Conservation (phyloP, 23 tunicate genomes). For the Halocynthia aurantium region DNA sequence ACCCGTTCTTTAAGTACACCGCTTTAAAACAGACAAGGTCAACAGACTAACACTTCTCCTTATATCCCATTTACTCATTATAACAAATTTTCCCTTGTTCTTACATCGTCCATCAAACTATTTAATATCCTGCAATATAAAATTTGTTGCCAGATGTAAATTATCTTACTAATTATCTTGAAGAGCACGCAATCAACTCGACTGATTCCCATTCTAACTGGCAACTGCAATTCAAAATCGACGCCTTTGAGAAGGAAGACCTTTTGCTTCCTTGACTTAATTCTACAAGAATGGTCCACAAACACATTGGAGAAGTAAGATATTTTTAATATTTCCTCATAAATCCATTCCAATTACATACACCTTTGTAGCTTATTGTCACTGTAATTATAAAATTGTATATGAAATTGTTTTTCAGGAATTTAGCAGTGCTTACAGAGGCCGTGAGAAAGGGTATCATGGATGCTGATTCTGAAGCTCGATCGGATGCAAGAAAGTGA, state of each 20-base stretch:
- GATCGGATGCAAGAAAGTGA: conserved; percentile 85
- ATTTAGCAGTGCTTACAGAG: conserved; percentile 37
- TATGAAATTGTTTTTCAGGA: conserved; percentile 47
- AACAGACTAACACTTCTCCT: too few species aligned
- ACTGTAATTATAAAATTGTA: too few species aligned
- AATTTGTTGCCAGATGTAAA: neutral
- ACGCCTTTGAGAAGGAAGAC: conserved; percentile 54
- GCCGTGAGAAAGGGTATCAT: conserved; percentile 72
- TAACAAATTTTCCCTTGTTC: too few species aligned
- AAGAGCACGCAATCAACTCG: conserved; percentile 80
- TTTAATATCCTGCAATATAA: too few species aligned
- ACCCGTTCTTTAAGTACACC: too few species aligned
- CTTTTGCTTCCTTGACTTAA: conserved; percentile 42
- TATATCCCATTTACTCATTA: too few species aligned
- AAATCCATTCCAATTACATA: too few species aligned
- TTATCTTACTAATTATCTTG: neutral
- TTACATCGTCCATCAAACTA: too few species aligned
- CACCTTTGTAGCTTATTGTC: too few species aligned
- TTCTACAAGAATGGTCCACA: conserved; percentile 73
- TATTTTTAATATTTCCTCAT: neutral
- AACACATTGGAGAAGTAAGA: conserved; percentile 66
- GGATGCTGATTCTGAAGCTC: conserved; percentile 83
- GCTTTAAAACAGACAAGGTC: too few species aligned
- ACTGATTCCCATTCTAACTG: conserved; percentile 50
- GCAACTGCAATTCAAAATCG: conserved; percentile 59